Conservation (phyloP, 2,797 vertebrate genomes). For the Gallirallus australis region DNA sequence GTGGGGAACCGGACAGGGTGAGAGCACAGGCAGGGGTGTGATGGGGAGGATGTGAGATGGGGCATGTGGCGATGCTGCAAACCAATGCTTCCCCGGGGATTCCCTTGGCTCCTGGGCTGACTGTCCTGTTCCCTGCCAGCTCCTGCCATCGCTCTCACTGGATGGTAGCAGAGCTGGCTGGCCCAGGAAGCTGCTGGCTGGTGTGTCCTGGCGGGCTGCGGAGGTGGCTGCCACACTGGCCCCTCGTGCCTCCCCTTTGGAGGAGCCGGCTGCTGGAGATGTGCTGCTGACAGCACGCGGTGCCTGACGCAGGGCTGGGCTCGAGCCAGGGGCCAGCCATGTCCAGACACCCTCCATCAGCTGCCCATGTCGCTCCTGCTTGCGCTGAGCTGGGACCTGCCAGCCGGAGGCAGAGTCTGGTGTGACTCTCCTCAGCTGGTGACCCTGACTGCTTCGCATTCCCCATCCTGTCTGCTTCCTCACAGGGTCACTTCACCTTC, state of each 20-base stretch:
- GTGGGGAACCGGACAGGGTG: constrained; percentile 43
- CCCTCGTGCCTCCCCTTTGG: accelerated
- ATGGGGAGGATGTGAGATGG: not conserved
- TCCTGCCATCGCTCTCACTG: accelerated
- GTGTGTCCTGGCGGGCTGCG: accelerated
- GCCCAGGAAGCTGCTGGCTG: not conserved
- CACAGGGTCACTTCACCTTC: not conserved
- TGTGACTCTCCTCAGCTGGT: not conserved
- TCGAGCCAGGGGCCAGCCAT: not conserved
- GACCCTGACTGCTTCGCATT: not conserved
- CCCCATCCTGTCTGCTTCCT: not conserved
- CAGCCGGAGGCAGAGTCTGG: accelerated
- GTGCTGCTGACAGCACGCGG: not conserved
- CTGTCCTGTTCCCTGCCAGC: not conserved
- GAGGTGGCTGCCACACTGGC: not conserved
- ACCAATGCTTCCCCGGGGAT: accelerated
- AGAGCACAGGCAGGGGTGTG: not conserved
- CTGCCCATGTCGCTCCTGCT: not conserved
- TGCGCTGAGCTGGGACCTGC: accelerated
- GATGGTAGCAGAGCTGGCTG: not conserved
- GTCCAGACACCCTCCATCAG: not conserved
- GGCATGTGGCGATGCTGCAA: accelerated
- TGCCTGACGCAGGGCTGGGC: not conserved
- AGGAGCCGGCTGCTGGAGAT: accelerated
- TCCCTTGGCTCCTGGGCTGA: not conserved